These are phyloP conservation scores for Limnephilus rhombicus DNA, from an alignment of 2,888 invertebrate species.

Conservation along the genomic window DNA sequence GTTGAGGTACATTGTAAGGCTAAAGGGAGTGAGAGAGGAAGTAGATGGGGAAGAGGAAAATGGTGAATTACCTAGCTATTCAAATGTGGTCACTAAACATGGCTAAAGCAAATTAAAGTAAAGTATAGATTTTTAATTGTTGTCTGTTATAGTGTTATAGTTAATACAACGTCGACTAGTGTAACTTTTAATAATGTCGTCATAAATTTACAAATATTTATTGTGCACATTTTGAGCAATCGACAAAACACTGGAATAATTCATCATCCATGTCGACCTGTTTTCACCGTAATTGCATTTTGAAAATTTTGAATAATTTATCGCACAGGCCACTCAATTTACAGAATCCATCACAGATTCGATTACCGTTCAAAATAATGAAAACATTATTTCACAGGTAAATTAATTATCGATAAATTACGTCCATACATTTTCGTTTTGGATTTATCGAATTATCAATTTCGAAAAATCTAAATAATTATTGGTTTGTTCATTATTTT, in stretches of 20 bases:
- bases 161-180: background rate
- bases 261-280: background rate
- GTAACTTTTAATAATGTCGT: background rate
- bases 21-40: no score
- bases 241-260: background rate
- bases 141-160: no score
- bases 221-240: background rate
- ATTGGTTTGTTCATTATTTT: background rate
- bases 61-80: no score
- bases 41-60: no score
- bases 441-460: background rate
- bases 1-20: no score
- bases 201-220: background rate
- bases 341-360: background rate
- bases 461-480: background rate
- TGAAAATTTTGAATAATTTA: background rate
- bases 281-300: background rate
- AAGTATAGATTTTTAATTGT: no score
- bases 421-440: background rate
- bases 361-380: slow-evolving; percentile 15
- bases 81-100: no score
- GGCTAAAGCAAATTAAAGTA: no score
- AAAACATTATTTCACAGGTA: background rate
- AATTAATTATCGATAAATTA: slow-evolving; percentile 2
- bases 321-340: background rate